A percentile compares a stretch with the other conserved stretches of the same genome.
phyloP scores from a whole-genome alignment of 2,113 vertebrate species.

The Lepisosteus oculatus region DNA sequence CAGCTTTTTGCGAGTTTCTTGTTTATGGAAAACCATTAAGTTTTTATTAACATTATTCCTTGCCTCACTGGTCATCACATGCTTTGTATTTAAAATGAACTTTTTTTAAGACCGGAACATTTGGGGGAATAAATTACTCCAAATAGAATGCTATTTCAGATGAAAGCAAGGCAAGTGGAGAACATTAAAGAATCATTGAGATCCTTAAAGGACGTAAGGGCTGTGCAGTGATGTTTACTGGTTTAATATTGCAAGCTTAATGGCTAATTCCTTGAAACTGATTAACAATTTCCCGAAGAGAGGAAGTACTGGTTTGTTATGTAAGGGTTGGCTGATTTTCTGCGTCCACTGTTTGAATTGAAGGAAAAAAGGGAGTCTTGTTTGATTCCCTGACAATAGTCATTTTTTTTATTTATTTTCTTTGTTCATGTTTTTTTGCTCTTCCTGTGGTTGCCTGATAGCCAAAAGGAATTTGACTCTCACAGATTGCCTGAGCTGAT shows the following conservation, averaged over 20 bases:
- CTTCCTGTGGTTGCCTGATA: too few species aligned
- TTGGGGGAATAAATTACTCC: slow-evolving; percentile 35
- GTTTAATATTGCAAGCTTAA: slow-evolving; percentile 46
- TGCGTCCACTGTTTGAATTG: too few species aligned
- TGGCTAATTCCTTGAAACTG: slow-evolving; percentile 41
- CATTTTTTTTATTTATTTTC: too few species aligned
- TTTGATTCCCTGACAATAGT: too few species aligned
- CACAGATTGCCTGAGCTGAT: too few species aligned
- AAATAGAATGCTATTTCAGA: slow-evolving; percentile 22
- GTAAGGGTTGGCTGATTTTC: too few species aligned
- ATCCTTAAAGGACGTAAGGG: slow-evolving; percentile 12
- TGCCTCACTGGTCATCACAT: slow-evolving; percentile 31
- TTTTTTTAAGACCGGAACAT: slow-evolving; percentile 25
- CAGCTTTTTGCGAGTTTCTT: neutral
- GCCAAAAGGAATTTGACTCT: neutral
- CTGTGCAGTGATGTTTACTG: slow-evolving; percentile 19
- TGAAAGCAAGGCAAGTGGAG: slow-evolving; percentile 24
- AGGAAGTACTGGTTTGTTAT: too few species aligned
- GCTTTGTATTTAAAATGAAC: slow-evolving; percentile 43
- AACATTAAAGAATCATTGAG: slow-evolving; percentile 27
- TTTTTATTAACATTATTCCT: slow-evolving; percentile 37
- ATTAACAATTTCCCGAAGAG: slow-evolving; percentile 39
- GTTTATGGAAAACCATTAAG: slow-evolving; percentile 40
- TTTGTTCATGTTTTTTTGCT: too few species aligned
- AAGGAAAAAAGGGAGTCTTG: too few species aligned